A percentile compares a stretch with the other conserved stretches of the same genome.
These are phyloP conservation scores for Budorcas taxicolor DNA, from an alignment of 2,113 vertebrate species.

Conservation along the genomic window DNA sequence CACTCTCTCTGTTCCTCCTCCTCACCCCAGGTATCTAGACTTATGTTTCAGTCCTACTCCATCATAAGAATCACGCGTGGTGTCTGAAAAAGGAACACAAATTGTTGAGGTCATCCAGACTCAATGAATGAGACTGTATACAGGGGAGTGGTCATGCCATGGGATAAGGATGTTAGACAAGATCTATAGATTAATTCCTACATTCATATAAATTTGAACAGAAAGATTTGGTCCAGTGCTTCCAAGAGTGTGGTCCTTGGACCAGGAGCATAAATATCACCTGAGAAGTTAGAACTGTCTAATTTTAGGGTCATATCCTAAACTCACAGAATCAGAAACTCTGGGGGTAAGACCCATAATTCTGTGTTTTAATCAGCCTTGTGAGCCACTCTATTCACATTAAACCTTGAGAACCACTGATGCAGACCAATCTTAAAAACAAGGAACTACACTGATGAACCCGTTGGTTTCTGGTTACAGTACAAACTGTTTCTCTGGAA, in stretches of 20 bases:
- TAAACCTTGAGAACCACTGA: not conserved
- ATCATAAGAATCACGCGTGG: not conserved
- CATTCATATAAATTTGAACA: not conserved
- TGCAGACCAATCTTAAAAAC: not conserved
- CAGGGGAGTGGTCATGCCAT: not conserved
- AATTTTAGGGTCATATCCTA: not conserved
- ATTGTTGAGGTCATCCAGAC: no score
- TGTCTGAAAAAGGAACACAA: not conserved
- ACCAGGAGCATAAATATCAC: not conserved
- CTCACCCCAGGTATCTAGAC: not conserved
- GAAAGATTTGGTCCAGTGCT: not conserved
- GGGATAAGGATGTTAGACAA: not conserved
- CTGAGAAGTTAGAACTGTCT: not conserved
- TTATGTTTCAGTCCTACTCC: not conserved
- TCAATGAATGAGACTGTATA: not conserved
- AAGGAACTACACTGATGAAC: not conserved
- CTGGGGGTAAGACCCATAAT: not conserved
- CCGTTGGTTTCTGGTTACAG: not conserved
- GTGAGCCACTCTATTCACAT: not conserved
- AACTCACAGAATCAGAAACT: not conserved
- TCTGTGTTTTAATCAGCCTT: not conserved
- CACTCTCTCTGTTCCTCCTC: not conserved
- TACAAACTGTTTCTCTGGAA: not conserved
- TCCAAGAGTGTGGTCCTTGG: not conserved
- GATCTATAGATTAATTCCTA: not conserved